Evolutionary conservation across 2,113 vertebrate species (phyloP).

Genomic region (Hoplias malabaricus): DNA sequence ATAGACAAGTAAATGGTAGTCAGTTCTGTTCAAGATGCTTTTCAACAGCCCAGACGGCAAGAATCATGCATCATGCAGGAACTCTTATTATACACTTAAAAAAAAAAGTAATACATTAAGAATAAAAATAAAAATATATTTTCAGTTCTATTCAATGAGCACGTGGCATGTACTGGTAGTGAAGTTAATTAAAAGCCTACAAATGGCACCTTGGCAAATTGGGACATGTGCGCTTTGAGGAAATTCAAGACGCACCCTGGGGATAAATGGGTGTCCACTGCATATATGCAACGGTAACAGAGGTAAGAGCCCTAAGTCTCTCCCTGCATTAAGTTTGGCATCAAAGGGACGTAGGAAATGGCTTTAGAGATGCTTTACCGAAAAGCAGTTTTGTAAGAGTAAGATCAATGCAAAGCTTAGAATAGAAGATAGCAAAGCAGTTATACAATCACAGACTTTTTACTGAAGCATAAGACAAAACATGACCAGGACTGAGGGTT

Average conservation of each 20-base stretch:
- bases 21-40: not conserved
- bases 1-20: not conserved
- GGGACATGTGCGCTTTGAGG: conserved; percentile 18
- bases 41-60: not conserved
- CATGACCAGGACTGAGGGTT: conserved; percentile 14
- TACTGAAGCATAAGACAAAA: conserved; percentile 49
- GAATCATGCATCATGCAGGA: not conserved
- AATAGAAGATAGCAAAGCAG: conserved; percentile 46
- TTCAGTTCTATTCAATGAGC: conserved; percentile 16
- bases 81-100: not conserved
- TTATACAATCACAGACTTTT: conserved; percentile 51
- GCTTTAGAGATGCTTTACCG: conserved; percentile 47
- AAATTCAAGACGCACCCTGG: conserved; percentile 35
- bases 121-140: not conserved
- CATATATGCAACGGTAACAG: conserved; percentile 20
- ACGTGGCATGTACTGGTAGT: not conserved
- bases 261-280: conserved; percentile 20
- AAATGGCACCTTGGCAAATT: conserved; percentile 48
- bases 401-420: conserved; percentile 31
- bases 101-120: conserved; percentile 2
- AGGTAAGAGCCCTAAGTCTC: conserved; percentile 15
- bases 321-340: conserved; percentile 35
- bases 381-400: conserved; percentile 33
- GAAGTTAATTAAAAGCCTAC: conserved; percentile 38
- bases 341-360: conserved; percentile 32